phyloP scores from a whole-genome alignment of 2,797 vertebrate genomes.

The Poeciliopsis turneri region DNA sequence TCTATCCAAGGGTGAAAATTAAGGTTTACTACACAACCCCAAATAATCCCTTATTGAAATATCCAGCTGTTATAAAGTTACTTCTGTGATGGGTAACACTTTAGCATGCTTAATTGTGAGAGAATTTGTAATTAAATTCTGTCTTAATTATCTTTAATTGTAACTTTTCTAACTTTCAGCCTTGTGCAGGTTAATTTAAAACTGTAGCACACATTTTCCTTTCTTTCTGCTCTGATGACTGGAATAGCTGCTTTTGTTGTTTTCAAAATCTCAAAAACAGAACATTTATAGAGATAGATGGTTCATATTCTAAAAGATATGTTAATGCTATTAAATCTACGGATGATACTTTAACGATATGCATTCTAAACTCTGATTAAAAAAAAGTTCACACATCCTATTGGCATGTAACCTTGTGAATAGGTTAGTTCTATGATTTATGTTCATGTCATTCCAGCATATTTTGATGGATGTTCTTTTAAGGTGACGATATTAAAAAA shows the following conservation, averaged over 20 bases:
- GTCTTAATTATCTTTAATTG: slow-evolving; percentile 42
- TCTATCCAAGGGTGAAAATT: slow-evolving; percentile 30
- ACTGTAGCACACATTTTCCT: slow-evolving; percentile 39
- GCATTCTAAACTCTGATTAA: slow-evolving; percentile 29
- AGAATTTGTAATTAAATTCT: slow-evolving; percentile 45
- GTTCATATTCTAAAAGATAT: slow-evolving; percentile 64
- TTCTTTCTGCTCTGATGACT: slow-evolving; percentile 33
- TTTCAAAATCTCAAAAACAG: slow-evolving; percentile 23
- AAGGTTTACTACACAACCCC: slow-evolving; percentile 10
- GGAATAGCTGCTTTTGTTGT: slow-evolving; percentile 60
- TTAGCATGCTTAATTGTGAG: slow-evolving; percentile 30
- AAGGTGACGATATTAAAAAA: background rate
- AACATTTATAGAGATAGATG: slow-evolving; percentile 64
- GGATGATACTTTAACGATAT: slow-evolving; percentile 53
- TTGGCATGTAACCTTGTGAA: slow-evolving; percentile 14
- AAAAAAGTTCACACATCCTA: slow-evolving; percentile 15
- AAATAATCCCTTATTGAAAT: slow-evolving; percentile 34
- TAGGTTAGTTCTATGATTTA: background rate
- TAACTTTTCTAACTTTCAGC: slow-evolving; percentile 19
- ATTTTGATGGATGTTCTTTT: background rate
- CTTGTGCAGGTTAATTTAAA: slow-evolving; percentile 8
- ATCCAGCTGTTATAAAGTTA: slow-evolving; percentile 26
- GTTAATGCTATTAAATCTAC: slow-evolving; percentile 55
- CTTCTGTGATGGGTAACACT: slow-evolving; percentile 43
- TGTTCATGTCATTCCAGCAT: background rate